phyloP scores from a whole-genome alignment of 1,140 invertebrate species.

The Harpegnathos saltator region DNA sequence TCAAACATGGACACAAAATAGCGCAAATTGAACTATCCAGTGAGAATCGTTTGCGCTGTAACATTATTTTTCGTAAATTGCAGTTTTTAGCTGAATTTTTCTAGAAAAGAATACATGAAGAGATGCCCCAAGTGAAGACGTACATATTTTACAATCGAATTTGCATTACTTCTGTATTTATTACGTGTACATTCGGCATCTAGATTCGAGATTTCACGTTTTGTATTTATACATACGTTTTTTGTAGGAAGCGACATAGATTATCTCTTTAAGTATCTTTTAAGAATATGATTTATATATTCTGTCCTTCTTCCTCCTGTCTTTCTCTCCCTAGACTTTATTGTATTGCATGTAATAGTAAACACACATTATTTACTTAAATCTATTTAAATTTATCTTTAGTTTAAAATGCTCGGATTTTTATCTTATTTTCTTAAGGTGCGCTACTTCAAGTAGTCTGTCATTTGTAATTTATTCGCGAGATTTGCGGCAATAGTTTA shows the following conservation, averaged over 20 bases:
- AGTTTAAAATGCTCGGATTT: conserved; percentile 58
- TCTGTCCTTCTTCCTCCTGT: too few species aligned
- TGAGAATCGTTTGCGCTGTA: conserved; percentile 75
- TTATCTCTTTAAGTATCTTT: conserved; percentile 69
- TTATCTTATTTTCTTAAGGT: conserved; percentile 56
- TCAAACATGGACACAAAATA: conserved; percentile 65
- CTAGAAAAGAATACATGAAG: conserved; percentile 81
- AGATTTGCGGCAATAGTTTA: conserved; percentile 64
- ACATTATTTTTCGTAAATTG: conserved; percentile 83
- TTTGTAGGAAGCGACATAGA: conserved; percentile 53
- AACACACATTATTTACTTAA: conserved; percentile 73
- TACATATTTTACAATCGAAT: conserved; percentile 81
- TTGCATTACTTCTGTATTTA: conserved; percentile 81
- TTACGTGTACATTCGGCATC: conserved; percentile 81
- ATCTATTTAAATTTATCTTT: conserved; percentile 72
- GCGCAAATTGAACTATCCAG: conserved; percentile 63
- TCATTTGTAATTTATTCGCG: conserved; percentile 72
- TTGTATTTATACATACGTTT: conserved; percentile 73
- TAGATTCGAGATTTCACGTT: conserved; percentile 72
- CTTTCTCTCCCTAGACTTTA: conserved; percentile 47
- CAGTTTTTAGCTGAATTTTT: conserved; percentile 84
- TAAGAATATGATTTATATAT: conserved; percentile 71
- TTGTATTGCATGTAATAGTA: conserved; percentile 63
- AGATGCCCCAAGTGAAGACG: conserved; percentile 74
- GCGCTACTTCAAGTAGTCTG: conserved; percentile 38